Evolutionary conservation across 1,140 invertebrate species (phyloP).

Genomic region (Homarus americanus): DNA sequence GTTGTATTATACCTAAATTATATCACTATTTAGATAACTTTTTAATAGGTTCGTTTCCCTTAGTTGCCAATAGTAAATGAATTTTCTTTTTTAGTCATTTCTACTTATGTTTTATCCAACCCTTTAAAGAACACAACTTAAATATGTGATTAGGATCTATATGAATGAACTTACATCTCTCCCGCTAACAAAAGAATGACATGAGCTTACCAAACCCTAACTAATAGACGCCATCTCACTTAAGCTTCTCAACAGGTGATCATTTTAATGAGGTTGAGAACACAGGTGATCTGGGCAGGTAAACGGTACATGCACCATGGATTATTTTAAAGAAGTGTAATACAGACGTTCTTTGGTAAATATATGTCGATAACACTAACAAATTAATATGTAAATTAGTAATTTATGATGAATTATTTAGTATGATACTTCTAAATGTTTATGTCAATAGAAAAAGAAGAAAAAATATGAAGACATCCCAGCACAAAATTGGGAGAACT

Average conservation of each 20-base stretch:
- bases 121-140: neutral
- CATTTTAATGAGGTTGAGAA: neutral
- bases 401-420: neutral
- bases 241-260: neutral
- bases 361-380: neutral
- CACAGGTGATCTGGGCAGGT: neutral
- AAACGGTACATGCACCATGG: neutral
- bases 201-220: neutral
- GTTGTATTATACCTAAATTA: no score
- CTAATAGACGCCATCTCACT: neutral
- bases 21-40: no score
- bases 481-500: conserved; percentile 1
- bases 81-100: no score
- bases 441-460: neutral
- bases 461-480: neutral
- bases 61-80: neutral
- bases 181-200: neutral
- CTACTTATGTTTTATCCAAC: neutral
- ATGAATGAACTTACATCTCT: neutral
- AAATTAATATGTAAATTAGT: neutral
- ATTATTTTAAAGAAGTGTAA: neutral
- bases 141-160: neutral
- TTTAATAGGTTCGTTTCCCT: neutral
- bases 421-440: neutral
- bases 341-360: neutral